Conservation (phyloP, 2,888 invertebrate genomes). For the Nomada fabriciana region DNA sequence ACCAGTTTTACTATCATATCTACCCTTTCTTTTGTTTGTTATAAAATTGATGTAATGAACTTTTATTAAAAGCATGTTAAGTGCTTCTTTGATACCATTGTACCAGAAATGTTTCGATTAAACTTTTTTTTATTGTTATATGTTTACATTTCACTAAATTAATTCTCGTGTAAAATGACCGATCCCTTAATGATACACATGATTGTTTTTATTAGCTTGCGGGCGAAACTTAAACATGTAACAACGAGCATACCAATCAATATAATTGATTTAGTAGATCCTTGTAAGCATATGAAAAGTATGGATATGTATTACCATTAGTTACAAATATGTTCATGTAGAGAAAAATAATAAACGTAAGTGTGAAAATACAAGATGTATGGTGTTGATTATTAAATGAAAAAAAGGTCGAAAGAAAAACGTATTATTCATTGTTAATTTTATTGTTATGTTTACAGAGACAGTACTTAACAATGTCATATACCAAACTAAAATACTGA, state of each 20-base stretch:
- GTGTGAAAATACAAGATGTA: constrained; percentile 81
- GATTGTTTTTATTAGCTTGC: constrained; percentile 29
- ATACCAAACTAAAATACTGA: constrained; percentile 55
- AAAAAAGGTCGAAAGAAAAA: constrained; percentile 52
- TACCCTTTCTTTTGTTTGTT: constrained; percentile 23
- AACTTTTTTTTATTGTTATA: too few relatives aligned
- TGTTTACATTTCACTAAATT: background rate
- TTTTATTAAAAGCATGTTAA: constrained; percentile 4
- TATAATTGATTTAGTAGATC: constrained; percentile 19
- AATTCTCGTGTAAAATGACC: constrained; percentile 7
- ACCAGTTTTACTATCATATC: constrained; percentile 5
- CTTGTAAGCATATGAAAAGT: constrained; percentile 15
- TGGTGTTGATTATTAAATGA: constrained; percentile 68
- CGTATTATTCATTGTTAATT: constrained; percentile 44
- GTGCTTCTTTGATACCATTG: background rate
- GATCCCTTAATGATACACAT: constrained; percentile 1
- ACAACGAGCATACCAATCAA: background rate
- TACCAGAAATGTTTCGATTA: too few relatives aligned
- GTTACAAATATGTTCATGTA: constrained; percentile 34
- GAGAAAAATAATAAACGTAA: constrained; percentile 76
- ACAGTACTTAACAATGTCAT: constrained; percentile 46
- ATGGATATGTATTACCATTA: constrained; percentile 54
- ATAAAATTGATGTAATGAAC: constrained; percentile 18
- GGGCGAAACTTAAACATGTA: constrained; percentile 28
- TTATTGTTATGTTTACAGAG: constrained; percentile 55